phyloP scores from a whole-genome alignment of 2,113 vertebrate genomes.

The Morone chrysops region DNA sequence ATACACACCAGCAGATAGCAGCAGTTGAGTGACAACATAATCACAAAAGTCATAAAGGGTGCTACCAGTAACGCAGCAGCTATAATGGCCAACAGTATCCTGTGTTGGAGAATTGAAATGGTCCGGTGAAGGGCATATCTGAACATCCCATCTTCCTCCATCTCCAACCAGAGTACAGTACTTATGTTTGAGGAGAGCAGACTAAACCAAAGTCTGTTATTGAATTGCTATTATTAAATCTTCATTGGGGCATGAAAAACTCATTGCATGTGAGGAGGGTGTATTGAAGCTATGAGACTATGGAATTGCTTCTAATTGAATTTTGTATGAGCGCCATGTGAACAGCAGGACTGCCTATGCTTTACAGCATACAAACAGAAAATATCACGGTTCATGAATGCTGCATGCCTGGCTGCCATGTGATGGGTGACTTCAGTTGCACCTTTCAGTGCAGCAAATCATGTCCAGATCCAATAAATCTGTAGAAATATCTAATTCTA shows the following conservation, averaged over 20 bases:
- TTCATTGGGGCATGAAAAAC: slow-evolving; percentile 65
- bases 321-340: slow-evolving; percentile 55
- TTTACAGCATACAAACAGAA: slow-evolving; percentile 42
- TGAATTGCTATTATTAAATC: slow-evolving; percentile 67
- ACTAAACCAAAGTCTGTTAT: slow-evolving; percentile 49
- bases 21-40: slow-evolving; percentile 32
- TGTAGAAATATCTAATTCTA: not conserved
- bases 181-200: slow-evolving; percentile 28
- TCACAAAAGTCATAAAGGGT: slow-evolving; percentile 34
- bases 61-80: not conserved
- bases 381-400: slow-evolving; percentile 38
- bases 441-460: slow-evolving; percentile 11
- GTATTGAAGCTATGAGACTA: slow-evolving; percentile 55
- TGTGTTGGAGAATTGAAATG: slow-evolving; percentile 20
- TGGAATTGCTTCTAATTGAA: slow-evolving; percentile 67
- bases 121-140: slow-evolving; percentile 33
- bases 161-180: slow-evolving; percentile 17
- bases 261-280: slow-evolving; percentile 36
- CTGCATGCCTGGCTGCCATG: slow-evolving; percentile 16
- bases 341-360: slow-evolving; percentile 35
- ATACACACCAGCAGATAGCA: slow-evolving; percentile 17
- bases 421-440: slow-evolving; percentile 23
- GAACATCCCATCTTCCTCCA: slow-evolving; percentile 40
- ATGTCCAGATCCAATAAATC: slow-evolving; percentile 5
- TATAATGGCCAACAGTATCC: slow-evolving; percentile 20